Percentiles rank a stretch among this genome's conserved stretches.
phyloP scores from a whole-genome alignment of 2,888 invertebrate species.

The Eledone cirrhosa region DNA sequence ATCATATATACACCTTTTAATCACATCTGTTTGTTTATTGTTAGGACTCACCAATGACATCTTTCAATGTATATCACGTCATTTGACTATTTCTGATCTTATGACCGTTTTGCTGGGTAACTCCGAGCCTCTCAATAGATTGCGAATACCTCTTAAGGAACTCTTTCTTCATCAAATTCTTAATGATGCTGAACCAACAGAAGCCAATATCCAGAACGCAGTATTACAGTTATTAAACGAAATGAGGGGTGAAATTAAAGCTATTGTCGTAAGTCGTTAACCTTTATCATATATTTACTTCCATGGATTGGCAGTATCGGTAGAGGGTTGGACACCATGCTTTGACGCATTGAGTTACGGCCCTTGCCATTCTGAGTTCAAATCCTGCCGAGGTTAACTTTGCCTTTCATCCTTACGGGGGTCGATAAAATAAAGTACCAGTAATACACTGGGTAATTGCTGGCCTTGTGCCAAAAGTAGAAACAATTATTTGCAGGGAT shows the following conservation, averaged over 20 bases:
- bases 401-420: too few species aligned
- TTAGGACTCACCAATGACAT: conserved; percentile 60
- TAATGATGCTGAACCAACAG: conserved; percentile 64
- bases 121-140: conserved; percentile 67
- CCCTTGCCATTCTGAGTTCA: too few species aligned
- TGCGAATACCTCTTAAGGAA: conserved; percentile 68
- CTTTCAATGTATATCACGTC: conserved; percentile 58
- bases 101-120: conserved; percentile 65
- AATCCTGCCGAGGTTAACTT: too few species aligned
- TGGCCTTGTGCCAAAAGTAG: too few species aligned
- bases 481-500: too few species aligned
- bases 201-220: conserved; percentile 67
- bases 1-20: too few species aligned
- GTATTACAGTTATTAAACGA: conserved; percentile 68
- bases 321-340: too few species aligned
- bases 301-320: too few species aligned
- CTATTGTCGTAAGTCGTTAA: conserved; percentile 66
- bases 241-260: conserved; percentile 66
- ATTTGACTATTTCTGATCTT: conserved; percentile 66
- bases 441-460: too few species aligned
- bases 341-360: too few species aligned
- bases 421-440: too few species aligned
- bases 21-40: conserved; percentile 7
- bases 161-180: conserved; percentile 69
- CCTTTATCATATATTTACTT: neutral